Conservation (phyloP, 2,888 invertebrate genomes). For the Phania funesta region DNA sequence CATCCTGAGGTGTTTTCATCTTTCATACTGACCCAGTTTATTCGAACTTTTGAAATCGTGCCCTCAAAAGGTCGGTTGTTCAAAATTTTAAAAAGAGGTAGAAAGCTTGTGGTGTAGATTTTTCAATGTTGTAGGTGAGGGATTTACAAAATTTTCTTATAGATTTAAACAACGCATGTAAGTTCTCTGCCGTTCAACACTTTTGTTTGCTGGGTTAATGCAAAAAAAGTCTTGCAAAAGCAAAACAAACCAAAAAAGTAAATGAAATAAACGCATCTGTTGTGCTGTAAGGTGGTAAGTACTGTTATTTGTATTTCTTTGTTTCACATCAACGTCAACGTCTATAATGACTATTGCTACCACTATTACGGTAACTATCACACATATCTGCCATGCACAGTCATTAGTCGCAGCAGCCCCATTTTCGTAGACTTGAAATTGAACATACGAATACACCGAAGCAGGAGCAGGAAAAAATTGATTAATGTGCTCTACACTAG, state of each 20-base stretch:
- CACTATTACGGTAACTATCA: slow-evolving; percentile 13
- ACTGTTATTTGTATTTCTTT: slow-evolving; percentile 40
- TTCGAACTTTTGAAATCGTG: too few species aligned
- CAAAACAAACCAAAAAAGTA: slow-evolving; percentile 26
- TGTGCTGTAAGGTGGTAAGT: slow-evolving; percentile 64
- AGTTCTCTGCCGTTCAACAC: not conserved
- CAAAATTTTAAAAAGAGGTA: too few species aligned
- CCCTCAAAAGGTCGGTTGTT: too few species aligned
- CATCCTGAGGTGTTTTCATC: too few species aligned
- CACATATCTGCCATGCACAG: not conserved
- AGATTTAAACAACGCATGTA: too few species aligned
- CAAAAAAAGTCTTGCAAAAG: not conserved
- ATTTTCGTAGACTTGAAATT: slow-evolving; percentile 3
- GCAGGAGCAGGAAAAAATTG: slow-evolving; percentile 69
- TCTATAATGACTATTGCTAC: slow-evolving; percentile 34
- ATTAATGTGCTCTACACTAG: slow-evolving; percentile 72
- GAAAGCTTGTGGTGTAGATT: too few species aligned
- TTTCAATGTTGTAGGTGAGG: too few species aligned
- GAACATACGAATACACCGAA: not conserved
- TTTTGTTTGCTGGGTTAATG: slow-evolving; percentile 1
- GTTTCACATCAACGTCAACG: slow-evolving; percentile 30
- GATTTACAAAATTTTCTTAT: too few species aligned
- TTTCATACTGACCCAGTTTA: too few species aligned
- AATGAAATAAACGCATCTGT: slow-evolving; percentile 63
- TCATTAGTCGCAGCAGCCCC: slow-evolving; percentile 42